phyloP scores from a whole-genome alignment of 2,113 vertebrate genomes.

The Charadrius vociferus region DNA sequence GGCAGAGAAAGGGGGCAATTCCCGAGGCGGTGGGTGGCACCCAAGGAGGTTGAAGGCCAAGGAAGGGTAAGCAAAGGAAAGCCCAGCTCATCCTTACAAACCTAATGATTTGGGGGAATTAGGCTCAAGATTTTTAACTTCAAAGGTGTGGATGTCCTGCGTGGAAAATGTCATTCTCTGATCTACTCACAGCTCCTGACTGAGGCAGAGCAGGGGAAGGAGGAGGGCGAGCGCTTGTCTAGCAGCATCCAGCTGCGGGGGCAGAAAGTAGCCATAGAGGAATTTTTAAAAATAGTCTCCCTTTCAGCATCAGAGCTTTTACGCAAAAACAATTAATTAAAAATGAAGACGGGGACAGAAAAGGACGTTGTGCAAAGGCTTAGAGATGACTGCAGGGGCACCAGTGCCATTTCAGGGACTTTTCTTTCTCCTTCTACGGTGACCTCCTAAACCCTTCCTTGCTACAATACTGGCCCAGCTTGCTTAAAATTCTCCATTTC shows the following conservation, averaged over 20 bases:
- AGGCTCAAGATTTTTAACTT: not conserved
- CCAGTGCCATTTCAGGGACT: not conserved
- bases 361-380: not conserved
- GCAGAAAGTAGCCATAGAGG: constrained; percentile 50
- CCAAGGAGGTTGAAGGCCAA: fast-evolving
- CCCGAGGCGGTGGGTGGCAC: not conserved
- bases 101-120: not conserved
- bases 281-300: constrained; percentile 63
- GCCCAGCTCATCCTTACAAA: not conserved
- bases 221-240: not conserved
- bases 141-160: not conserved
- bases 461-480: not conserved
- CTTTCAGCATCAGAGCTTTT: constrained; percentile 16
- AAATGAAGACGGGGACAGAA: not conserved
- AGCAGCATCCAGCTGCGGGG: constrained; percentile 8
- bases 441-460: not conserved
- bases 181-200: not conserved
- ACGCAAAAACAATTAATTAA: not conserved
- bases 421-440: not conserved
- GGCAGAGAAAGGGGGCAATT: not conserved
- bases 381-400: not conserved
- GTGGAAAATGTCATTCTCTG: not conserved
- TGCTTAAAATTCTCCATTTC: constrained; percentile 14
- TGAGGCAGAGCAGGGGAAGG: not conserved
- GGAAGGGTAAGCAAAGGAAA: not conserved